These are phyloP conservation scores for Terrapene triunguis DNA, from an alignment of 2,113 vertebrate species.

Conservation along the genomic window DNA sequence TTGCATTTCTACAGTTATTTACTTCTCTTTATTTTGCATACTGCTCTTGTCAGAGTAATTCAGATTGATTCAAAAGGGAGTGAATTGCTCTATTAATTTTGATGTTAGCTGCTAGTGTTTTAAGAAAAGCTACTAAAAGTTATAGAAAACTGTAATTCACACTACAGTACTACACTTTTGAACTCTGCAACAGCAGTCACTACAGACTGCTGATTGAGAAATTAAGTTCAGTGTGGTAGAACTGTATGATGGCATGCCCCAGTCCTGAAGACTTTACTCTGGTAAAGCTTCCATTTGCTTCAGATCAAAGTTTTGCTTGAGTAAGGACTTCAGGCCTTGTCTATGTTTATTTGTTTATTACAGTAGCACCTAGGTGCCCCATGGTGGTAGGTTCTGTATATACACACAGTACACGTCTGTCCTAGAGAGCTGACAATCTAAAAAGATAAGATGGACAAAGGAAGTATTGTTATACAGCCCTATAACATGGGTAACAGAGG, in stretches of 20 bases:
- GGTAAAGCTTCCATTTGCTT: background rate
- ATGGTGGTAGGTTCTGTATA: background rate
- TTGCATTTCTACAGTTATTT: background rate
- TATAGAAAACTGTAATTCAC: background rate
- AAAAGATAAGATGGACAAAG: background rate
- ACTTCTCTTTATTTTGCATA: constrained; percentile 18
- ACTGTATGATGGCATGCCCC: background rate
- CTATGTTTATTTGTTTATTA: background rate
- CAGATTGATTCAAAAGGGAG: background rate
- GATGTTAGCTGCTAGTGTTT: constrained; percentile 36
- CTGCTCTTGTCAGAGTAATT: constrained; percentile 18
- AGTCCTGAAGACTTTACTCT: background rate
- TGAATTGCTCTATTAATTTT: constrained; percentile 53
- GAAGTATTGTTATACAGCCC: background rate
- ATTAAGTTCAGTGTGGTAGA: background rate
- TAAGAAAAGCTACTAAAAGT: constrained; percentile 40
- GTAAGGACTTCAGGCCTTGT: background rate
- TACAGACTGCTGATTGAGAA: constrained; percentile 15
- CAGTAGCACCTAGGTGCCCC: background rate
- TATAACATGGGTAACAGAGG: background rate
- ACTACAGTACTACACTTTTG: background rate
- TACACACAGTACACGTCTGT: background rate
- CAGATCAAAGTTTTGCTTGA: background rate
- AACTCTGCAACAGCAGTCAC: background rate
- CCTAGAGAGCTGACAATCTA: background rate